These are phyloP conservation scores for Parauchenoglanis ngamensis DNA, from an alignment of 2,797 vertebrate genomes.

Conservation along the genomic window DNA sequence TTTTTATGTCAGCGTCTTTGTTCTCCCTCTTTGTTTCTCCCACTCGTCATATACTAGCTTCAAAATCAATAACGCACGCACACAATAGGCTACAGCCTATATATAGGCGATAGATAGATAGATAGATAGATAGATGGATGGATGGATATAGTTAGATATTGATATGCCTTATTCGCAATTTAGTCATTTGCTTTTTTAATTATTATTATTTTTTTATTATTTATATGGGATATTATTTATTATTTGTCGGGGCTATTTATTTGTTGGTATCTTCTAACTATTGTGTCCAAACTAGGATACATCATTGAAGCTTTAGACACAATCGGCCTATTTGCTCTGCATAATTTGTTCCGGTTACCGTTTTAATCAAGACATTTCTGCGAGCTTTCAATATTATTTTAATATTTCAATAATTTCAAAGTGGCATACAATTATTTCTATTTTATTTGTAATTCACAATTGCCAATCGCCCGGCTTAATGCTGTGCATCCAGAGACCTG, in stretches of 20 bases:
- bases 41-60: not conserved
- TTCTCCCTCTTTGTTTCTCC: slow-evolving; percentile 21
- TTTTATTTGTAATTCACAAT: not conserved
- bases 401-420: too few species aligned
- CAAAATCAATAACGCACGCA: slow-evolving; percentile 9
- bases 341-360: not conserved
- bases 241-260: not conserved
- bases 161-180: too few species aligned
- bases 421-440: not conserved
- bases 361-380: not conserved
- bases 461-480: not conserved
- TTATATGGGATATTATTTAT: not conserved
- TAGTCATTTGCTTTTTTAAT: too few species aligned
- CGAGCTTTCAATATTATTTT: not conserved
- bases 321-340: not conserved
- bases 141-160: too few species aligned
- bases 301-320: not conserved
- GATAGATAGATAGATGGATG: too few species aligned
- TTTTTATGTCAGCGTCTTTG: slow-evolving; percentile 5
- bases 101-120: too few species aligned
- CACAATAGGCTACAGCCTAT: not conserved
- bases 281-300: not conserved
- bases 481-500: not conserved
- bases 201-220: not conserved
- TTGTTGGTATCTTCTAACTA: not conserved